Base-by-base conservation (phyloP, 1,140 invertebrate species). In the Maconellicoccus hirsutus region DNA sequence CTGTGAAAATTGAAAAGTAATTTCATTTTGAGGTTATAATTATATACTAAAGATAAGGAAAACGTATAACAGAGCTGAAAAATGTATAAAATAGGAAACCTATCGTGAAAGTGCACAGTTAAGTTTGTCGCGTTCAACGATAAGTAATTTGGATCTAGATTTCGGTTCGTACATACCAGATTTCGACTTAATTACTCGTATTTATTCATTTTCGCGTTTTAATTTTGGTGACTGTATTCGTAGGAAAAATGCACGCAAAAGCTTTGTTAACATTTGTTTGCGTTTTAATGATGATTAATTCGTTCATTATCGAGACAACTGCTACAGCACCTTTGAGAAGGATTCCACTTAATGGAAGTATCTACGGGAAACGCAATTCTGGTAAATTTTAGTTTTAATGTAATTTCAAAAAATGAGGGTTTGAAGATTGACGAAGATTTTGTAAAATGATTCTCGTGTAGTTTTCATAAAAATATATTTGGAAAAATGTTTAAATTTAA, bases 291-390 rank as follows among this genome's bases (percentile, higher is more conserved):
- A 52, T 52, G 42, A 8, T 52, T 19, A 16, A 52, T 52, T 8
- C 4, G 6, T 52, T 52, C 16, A 16, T 52, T 3, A 52, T 52
- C n/a, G 42, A 52, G n/a, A 52, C 42, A 16, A 3, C 4, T 2
- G 42, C 42, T 3, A 52, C 42, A 3, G 42, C 42, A 8, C 42
- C 42, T 52, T 52, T 52, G 3, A 59, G 52, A n/a, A 23, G 61
- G 16, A 26, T 26, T 3, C 21, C 25, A 16, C 10, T 66, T 2
- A 66, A 66, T 23, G 61, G 22, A 26, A 66, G 61, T 66, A 25
- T 66, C 10, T 66, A 66, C 19, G 61, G 61, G 25, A 66, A 66
- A 23, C 21, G 61, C 2, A 66, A 23, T 66, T 66, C 61, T 23
- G 61, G 61, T 66, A 19, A 66, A 4, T 26, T 52, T 25, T 4